A percentile compares a stretch with the other conserved stretches of the same genome.
Conservation (phyloP, 2,888 invertebrate species). For the Pandemis heparana region DNA sequence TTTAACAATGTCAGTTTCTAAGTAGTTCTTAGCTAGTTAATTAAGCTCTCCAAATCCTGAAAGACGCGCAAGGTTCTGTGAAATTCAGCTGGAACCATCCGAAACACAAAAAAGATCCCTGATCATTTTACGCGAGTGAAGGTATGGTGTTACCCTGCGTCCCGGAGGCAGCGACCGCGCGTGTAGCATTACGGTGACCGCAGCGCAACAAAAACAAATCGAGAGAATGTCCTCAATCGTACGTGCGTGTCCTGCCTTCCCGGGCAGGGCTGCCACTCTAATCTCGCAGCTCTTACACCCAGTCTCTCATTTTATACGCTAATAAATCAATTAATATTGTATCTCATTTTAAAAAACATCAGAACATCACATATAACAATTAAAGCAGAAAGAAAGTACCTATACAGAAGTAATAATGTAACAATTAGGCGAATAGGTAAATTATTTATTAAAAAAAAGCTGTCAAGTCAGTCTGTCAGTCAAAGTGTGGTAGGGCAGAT, state of each 20-base stretch:
- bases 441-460: too few species aligned
- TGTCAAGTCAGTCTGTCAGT: too few species aligned
- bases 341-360: too few species aligned
- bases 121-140: constrained; percentile 28
- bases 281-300: background rate
- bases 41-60: background rate
- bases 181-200: constrained; percentile 81
- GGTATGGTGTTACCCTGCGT: constrained; percentile 47
- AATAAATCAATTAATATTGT: too few species aligned
- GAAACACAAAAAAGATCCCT: background rate
- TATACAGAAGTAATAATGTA: too few species aligned
- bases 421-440: too few species aligned
- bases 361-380: too few species aligned
- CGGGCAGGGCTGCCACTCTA: constrained; percentile 60
- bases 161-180: constrained; percentile 55
- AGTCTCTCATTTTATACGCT: too few species aligned
- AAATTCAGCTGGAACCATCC: constrained; percentile 9
- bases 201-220: constrained; percentile 81
- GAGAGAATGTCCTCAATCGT: constrained; percentile 82
- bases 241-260: constrained; percentile 79
- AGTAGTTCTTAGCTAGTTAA: background rate
- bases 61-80: background rate
- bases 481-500: too few species aligned
- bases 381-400: too few species aligned
- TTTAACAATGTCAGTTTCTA: too few species aligned